Base-by-base conservation (phyloP, 2,797 vertebrate genomes). In the Coregonus suidteri region DNA sequence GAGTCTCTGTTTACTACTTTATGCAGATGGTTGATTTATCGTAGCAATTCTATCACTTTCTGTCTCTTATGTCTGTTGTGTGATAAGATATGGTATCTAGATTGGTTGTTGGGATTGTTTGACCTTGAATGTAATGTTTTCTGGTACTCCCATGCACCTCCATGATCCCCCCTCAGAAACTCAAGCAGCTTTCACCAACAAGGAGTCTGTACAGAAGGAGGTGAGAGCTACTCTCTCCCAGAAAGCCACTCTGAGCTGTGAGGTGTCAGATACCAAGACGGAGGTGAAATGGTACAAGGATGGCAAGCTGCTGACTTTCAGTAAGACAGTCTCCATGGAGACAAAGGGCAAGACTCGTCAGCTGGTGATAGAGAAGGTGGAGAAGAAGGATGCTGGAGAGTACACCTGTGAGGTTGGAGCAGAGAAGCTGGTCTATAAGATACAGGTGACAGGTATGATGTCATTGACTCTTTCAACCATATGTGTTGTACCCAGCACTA, bases 231-330 rank as follows among this genome's bases (percentile, higher is more conserved):
- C 77, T 35, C 68, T 82, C 0, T 91, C 92, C 0, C 87, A 94
- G 77, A 93, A 91, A 81, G 84, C 93, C 75, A 94, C 83, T 0
- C 87, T 96, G 79, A 94, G 90, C 90, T 96, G 95, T 14, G 93
- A 94, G 78, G 91, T 96, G 47, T 91, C 92, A n/a, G 92, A 96
- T 78, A 77, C 87, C 15, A 94, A 93, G 80, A 86, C 87, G 0
- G 90, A 92, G 14, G 93, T 94, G 51, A 94, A 92, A 16, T 94
- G 93, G 93, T 90, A 89, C 82, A 94, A 93, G 71, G 91, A 93
- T 18, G 92, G 92, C 47, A 93, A 93, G n/a, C 69, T 83, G 31
- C 77, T 94, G 59, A 86, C 82, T 3, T 89, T 88, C 54, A 87
- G 84, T 82, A 92, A 87, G 75, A 83, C 82, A 14, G 68, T 91